Base-by-base conservation (phyloP, 2,113 vertebrate genomes). In the Ranitomeya variabilis region DNA sequence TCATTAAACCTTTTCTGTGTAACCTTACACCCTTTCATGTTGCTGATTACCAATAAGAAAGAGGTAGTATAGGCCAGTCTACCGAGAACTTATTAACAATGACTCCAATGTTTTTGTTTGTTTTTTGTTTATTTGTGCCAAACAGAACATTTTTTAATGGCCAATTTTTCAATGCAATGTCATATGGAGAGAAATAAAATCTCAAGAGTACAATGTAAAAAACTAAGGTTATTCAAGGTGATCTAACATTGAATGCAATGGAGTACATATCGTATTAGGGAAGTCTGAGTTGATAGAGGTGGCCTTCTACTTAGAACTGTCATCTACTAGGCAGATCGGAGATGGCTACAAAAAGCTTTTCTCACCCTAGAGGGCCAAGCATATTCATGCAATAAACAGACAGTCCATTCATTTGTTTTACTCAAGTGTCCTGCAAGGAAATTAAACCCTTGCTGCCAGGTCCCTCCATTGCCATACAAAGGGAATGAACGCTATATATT, bases 21-120 rank as follows among this genome's bases (percentile, higher is more conserved):
- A 84, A 84, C 66, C 66, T 69, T 55, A 84, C 51, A 52, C 82
- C 14, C 64, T 84, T 84, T 84, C 45, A 84, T 55, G 64, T 84
- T 55, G 4, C 82, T 71, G 51, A 84, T 71, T 84, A 45, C 45
- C 64, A 15, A 71, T 26, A 71, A 66, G 37, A 76, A 76, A 76
- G 31, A 76, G 45, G 73, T 52, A 52, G 73, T 18, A 3, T 51
- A 76, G 0, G 4, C 19, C 7, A 52, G 19, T 18, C 11, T 37
- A 19, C 45, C 19, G 37, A 74, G 37, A 45, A 45, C 37, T 45
- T 45, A 45, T 45, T 45, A 45, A 45, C 37, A 45, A 45, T 45
- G 37, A 45, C 37, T 45, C 5, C 37, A 45, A 45, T 45, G 37
- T 45, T 45, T 45, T 45, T 45, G 37, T 45, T 45, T 45, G 3